Percentiles rank a stretch among this genome's conserved stretches.
These are phyloP conservation scores for Mythimna albipuncta DNA, from an alignment of 2,888 invertebrate species.

Conservation along the genomic window DNA sequence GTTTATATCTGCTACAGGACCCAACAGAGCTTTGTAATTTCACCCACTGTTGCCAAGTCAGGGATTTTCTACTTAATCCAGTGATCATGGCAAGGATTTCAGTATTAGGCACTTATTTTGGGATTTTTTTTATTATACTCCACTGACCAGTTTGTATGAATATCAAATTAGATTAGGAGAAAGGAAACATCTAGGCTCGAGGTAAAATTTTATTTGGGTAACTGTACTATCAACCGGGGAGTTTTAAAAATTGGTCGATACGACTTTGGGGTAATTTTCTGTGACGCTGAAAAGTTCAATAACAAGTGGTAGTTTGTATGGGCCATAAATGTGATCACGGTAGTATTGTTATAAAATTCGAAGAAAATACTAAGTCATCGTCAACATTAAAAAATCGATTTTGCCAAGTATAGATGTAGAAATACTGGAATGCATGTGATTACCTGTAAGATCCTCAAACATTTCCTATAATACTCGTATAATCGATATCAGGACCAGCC, in stretches of 20 bases:
- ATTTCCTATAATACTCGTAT: too few relatives aligned
- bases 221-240: slow-evolving; percentile 29
- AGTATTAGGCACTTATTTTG: slow-evolving; percentile 49
- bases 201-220: slow-evolving; percentile 51
- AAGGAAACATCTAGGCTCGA: slow-evolving; percentile 19
- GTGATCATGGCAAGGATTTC: slow-evolving; percentile 52
- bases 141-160: slow-evolving; percentile 54
- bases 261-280: background rate
- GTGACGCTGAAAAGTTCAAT: background rate
- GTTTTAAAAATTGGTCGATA: slow-evolving; percentile 29
- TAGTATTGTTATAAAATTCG: background rate
- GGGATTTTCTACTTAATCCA: slow-evolving; percentile 61
- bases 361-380: too few relatives aligned
- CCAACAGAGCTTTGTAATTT: slow-evolving; percentile 63
- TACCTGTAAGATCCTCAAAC: too few relatives aligned
- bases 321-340: background rate
- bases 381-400: background rate
- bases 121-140: slow-evolving; percentile 55
- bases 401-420: background rate
- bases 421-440: background rate
- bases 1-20: slow-evolving; percentile 53
- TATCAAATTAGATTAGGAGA: slow-evolving; percentile 51
- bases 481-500: too few relatives aligned
- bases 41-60: slow-evolving; percentile 56
- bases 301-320: background rate